Percentiles rank a stretch among this genome's conserved stretches.
Conservation (phyloP, 2,113 vertebrate species). For the Butastur rufipennis region DNA sequence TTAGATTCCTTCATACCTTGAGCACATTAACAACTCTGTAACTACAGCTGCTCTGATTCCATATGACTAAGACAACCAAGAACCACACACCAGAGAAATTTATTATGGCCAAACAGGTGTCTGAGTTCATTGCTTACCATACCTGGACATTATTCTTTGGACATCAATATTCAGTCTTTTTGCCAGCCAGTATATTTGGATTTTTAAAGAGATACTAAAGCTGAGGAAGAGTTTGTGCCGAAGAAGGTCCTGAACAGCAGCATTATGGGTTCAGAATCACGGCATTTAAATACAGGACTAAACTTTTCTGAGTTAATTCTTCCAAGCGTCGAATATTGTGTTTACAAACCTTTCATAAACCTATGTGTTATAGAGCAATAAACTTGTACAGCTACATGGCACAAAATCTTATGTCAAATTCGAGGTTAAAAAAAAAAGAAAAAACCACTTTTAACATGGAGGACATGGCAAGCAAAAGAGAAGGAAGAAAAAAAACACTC, state of each 20-base stretch:
- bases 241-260: background rate
- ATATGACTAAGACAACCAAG: background rate
- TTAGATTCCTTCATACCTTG: background rate
- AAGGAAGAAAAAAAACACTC: background rate
- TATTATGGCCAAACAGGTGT: background rate
- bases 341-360: background rate
- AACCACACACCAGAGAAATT: background rate
- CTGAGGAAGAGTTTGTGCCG: background rate
- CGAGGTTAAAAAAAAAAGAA: background rate
- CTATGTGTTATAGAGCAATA: background rate
- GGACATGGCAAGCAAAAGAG: background rate
- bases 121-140: background rate
- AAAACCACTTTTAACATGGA: background rate
- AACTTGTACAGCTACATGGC: background rate
- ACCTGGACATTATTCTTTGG: background rate
- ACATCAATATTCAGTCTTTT: background rate
- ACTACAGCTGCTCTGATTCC: background rate
- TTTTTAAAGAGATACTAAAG: background rate
- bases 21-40: background rate
- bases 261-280: background rate
- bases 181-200: background rate
- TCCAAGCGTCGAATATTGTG: background rate
- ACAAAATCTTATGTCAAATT: background rate
- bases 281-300: background rate
- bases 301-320: background rate